A percentile compares a stretch with the other conserved stretches of the same genome.
Conservation (phyloP, 1,140 invertebrate genomes). For the Apis dorsata region DNA sequence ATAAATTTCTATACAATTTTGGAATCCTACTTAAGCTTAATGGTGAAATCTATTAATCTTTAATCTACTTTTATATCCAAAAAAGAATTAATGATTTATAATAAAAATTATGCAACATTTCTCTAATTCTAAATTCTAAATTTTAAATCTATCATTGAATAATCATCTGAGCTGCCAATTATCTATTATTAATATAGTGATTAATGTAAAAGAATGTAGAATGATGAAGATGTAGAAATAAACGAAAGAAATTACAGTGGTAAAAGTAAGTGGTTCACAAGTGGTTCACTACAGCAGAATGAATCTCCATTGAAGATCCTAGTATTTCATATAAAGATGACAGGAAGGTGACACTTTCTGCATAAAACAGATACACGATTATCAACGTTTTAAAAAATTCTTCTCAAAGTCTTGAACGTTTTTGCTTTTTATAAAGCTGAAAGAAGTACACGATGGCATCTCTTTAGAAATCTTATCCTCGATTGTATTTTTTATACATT, state of each 20-base stretch:
- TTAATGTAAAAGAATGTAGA: background rate
- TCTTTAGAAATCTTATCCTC: background rate
- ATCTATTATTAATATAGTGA: constrained; percentile 9
- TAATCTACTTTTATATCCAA: no score
- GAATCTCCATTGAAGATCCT: background rate
- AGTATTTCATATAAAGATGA: background rate
- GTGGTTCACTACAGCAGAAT: background rate
- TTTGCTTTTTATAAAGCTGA: no score
- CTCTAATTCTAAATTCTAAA: no score
- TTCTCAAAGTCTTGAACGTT: no score
- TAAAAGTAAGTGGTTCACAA: background rate
- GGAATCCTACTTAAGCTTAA: no score
- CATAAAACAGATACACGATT: no score
- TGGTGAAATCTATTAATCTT: no score
- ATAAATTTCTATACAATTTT: no score
- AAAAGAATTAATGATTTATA: no score
- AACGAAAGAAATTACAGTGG: constrained; percentile 1
- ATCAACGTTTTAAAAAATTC: background rate
- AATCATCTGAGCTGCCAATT: background rate
- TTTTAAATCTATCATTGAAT: background rate
- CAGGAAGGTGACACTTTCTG: background rate
- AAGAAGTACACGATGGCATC: no score
- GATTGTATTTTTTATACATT: background rate
- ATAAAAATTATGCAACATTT: no score
- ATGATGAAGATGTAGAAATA: background rate